A percentile compares a stretch with the other conserved stretches of the same genome.
These are phyloP conservation scores for Eutolmus rufibarbis DNA, from an alignment of 2,888 invertebrate genomes.

Conservation along the genomic window DNA sequence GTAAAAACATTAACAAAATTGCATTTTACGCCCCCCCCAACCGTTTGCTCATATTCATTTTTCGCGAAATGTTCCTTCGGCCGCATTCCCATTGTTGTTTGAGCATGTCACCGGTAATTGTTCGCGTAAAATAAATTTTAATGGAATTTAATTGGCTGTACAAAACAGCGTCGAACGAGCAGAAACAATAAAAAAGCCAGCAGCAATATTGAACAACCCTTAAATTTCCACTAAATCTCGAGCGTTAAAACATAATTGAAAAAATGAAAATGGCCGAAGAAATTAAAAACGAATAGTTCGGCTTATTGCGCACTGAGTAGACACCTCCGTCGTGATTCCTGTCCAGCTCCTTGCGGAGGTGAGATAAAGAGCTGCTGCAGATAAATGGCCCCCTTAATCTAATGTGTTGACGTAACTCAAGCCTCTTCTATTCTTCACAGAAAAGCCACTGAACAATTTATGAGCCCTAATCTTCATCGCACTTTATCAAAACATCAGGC, in stretches of 20 bases:
- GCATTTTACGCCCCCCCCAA: neutral
- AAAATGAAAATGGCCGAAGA: neutral
- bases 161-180: neutral
- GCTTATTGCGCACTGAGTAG: neutral
- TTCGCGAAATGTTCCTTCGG: neutral
- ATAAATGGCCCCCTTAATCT: neutral
- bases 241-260: constrained; percentile 20
- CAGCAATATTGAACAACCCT: neutral
- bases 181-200: neutral
- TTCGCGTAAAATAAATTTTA: constrained; percentile 32
- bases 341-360: neutral
- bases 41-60: neutral
- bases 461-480: neutral
- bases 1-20: constrained; percentile 22
- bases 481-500: constrained; percentile 1
- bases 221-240: constrained; percentile 12
- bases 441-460: neutral
- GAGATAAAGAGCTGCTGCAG: neutral
- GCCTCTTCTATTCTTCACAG: neutral
- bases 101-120: constrained; percentile 29
- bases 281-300: neutral
- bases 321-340: neutral
- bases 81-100: neutral
- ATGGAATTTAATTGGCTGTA: constrained; percentile 35
- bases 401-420: neutral